phyloP scores from a whole-genome alignment of 2,113 vertebrate species.

The Asarcornis scutulata region DNA sequence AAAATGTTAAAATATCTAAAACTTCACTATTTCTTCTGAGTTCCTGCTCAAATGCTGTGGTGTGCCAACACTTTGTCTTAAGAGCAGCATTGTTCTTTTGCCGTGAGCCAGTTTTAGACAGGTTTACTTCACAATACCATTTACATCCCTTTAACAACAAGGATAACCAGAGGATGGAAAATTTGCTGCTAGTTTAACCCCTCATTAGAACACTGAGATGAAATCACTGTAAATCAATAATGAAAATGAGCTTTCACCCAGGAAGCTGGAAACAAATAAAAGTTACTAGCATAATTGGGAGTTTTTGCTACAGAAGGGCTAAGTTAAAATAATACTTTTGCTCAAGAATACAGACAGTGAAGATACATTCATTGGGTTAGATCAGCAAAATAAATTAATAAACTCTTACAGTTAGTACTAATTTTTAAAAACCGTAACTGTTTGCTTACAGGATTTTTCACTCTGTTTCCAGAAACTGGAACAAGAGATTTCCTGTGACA shows the following conservation, averaged over 20 bases:
- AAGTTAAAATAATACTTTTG: not conserved
- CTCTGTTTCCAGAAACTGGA: not conserved
- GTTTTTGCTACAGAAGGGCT: not conserved
- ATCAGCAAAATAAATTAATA: not conserved
- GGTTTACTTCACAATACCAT: not conserved
- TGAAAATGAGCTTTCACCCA: not conserved
- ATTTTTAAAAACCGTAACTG: not conserved
- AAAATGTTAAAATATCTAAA: slow-evolving; percentile 67
- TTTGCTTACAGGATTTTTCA: not conserved
- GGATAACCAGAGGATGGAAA: not conserved
- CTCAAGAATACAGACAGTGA: not conserved
- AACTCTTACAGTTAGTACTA: not conserved
- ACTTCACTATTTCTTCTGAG: slow-evolving; percentile 12
- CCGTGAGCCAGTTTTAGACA: not conserved
- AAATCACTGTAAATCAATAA: not conserved
- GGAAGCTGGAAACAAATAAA: not conserved
- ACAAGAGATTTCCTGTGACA: not conserved
- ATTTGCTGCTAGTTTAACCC: slow-evolving; percentile 8
- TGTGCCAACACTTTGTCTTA: not conserved
- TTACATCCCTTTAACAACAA: slow-evolving; percentile 2
- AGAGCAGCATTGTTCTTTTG: not conserved
- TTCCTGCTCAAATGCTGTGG: not conserved
- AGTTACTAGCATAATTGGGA: not conserved
- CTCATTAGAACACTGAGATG: not conserved
- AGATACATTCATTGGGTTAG: not conserved